Percentiles rank a stretch among this genome's conserved stretches.
phyloP scores from a whole-genome alignment of 2,797 vertebrate genomes.

The Champsocephalus gunnari region DNA sequence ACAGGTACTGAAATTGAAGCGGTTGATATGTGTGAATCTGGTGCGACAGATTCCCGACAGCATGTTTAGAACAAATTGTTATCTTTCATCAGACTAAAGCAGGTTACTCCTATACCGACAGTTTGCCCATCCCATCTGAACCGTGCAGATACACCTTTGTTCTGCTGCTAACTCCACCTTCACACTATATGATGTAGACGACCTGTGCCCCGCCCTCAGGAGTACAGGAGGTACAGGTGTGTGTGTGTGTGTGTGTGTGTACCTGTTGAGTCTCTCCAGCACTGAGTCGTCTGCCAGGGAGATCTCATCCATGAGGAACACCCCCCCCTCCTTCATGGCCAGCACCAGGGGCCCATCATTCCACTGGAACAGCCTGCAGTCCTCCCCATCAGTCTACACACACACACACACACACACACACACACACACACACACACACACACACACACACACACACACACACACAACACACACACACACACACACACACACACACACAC shows the following conservation, averaged over 20 bases:
- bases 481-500: constrained; percentile 14
- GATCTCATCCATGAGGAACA: constrained; percentile 98
- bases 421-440: too few species aligned
- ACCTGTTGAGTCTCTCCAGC: constrained; percentile 98
- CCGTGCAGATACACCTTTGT: not conserved
- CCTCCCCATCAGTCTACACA: constrained; percentile 83
- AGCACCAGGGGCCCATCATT: constrained; percentile 94
- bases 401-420: not conserved
- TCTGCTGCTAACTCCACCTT: not conserved
- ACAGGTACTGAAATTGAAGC: too few species aligned
- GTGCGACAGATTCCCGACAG: too few species aligned
- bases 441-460: constrained; percentile 11
- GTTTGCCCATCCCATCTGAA: not conserved
- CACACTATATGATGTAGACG: not conserved
- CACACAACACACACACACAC: constrained; percentile 21
- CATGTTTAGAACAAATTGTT: too few species aligned
- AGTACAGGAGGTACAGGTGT: too few species aligned
- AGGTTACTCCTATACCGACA: not conserved
- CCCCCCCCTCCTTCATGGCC: constrained; percentile 92
- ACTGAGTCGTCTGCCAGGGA: constrained; percentile 98
- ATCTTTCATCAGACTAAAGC: not conserved
- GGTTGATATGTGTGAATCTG: too few species aligned
- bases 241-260: not conserved
- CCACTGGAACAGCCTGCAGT: constrained; percentile 93
- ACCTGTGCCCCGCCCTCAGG: not conserved